Base-by-base conservation (phyloP, 2,113 vertebrate species). In the Clarias magur region DNA sequence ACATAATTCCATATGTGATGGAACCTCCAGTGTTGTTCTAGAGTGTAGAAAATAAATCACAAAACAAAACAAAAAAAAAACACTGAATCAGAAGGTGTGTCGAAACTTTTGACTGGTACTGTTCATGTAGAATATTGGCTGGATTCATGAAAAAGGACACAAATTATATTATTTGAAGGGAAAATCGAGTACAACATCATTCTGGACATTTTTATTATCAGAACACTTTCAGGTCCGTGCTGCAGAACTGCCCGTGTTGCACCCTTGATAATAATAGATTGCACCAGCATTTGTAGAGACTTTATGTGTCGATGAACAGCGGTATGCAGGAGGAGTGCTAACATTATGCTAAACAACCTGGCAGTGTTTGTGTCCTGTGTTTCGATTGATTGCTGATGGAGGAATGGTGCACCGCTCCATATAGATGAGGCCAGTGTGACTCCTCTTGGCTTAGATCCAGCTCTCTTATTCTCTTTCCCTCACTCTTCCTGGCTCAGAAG, bases 301-400 rank as follows among this genome's bases (percentile, higher is more conserved):
- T 86, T 48, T 86, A 38, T 84, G 76, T 87, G 56, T 83, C 30
- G 30, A 78, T 86, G 81, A 86, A 81, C 78, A 68, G 84, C 53
- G 27, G 60, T 53, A 76, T 75, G 16, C 89, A 81, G 89, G 82
- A 81, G 83, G 89, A 84, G 85, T n/a, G 81, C 81, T 88, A 90
- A 86, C 87, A 86, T 90, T 90, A 90, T 90, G 87, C 84, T 88
- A 88, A 90, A 84, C 85, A 88, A 76, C 87, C 78, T 84, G 82
- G 84, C 86, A 84, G 72, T 79, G 87, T 87, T 87, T 80, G 73
- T n/a, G 75, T 42, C 65, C 53, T 75, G 81, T 83, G 68, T 70
- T n/a, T 86, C 65, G 38, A 88, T 89, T 85, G 86, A 91, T 89
- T 80, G 82, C 53, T 86, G 82, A 85, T 73, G 82, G 56, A 82